Evolutionary conservation across 2,797 vertebrate genomes (phyloP).

Genomic region (Margarornis squamiger): DNA sequence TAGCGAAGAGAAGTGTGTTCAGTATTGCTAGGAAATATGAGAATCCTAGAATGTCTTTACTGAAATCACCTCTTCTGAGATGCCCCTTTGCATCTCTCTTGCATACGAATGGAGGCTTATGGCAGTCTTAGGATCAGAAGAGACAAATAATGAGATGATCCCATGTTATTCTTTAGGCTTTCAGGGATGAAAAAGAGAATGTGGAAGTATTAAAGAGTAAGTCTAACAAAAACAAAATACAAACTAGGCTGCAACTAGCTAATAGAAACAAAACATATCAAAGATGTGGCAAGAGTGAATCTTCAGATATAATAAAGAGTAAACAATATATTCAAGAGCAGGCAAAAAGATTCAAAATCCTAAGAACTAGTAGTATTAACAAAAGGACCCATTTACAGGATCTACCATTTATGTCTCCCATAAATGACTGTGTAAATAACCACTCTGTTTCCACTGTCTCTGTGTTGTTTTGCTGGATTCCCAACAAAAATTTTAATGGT

Average conservation of each 20-base stretch:
- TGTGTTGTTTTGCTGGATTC: background rate
- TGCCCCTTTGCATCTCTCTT: background rate
- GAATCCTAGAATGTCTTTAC: background rate
- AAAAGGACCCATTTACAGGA: background rate
- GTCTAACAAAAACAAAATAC: background rate
- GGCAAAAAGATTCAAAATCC: background rate
- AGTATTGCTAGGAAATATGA: background rate
- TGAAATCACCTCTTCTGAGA: background rate
- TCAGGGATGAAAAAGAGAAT: background rate
- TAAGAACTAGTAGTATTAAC: background rate
- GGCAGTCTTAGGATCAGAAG: background rate
- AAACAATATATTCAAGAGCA: background rate
- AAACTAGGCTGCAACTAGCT: background rate
- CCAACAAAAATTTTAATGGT: background rate
- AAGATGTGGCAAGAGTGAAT: background rate
- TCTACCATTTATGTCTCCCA: background rate
- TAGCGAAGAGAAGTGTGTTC: background rate
- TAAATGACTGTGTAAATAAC: background rate
- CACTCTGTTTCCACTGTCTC: background rate
- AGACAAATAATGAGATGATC: background rate
- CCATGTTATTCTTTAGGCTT: background rate
- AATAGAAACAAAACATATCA: background rate
- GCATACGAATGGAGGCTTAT: background rate
- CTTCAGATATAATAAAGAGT: background rate
- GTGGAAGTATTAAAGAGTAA: background rate